Evolutionary conservation across 2,797 vertebrate species (phyloP), one percentile per base, ranked within the genome.

Genomic region (Diglossa cyanea): DNA sequence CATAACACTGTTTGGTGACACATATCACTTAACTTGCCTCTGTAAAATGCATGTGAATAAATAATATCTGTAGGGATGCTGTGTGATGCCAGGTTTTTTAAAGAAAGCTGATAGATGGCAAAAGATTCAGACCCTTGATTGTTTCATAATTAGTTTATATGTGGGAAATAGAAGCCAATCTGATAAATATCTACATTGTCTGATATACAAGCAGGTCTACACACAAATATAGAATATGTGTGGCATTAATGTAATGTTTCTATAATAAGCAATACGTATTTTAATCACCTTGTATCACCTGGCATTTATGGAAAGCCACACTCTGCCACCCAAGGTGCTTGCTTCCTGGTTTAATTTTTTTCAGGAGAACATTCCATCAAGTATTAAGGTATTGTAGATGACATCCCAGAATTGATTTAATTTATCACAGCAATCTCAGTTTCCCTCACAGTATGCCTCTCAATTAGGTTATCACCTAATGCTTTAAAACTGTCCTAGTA

Each of bases 341-440:
- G 0, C 42, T 72, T 74, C n/a, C 47, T 72, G 11, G 18, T 48
- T 62, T 60, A 51, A 9, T 35, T 68, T 79, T 65, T 86, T 86
- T 48, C 37, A 42, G 42, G 37, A 75, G 9, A 58, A 44, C 24
- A 7, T 79, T 93, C 25, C 72, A 81, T 86, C 44, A 60, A 2
- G 51, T 93, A 53, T 60, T 88, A 58, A 96, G 74, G 31, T 68
- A 48, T 53, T 73, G 33, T 78, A 86, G 85, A 33, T 91, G 79
- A 81, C 40, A 83, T 72, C 40, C n/a, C 40, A 86, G 87, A 83
- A 75, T 33, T 42, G 62, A 55, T 88, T 86, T 80, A 93, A 91
- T 91, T 95, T 91, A 91, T 93, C 87, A 88, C 82, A 93, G 50
- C 73, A 81, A 78, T 91, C 76, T 94, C 62, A 62, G 68, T 88